These are phyloP conservation scores for Lasiurus cinereus DNA, from an alignment of 2,113 vertebrate species.

Conservation along the genomic window DNA sequence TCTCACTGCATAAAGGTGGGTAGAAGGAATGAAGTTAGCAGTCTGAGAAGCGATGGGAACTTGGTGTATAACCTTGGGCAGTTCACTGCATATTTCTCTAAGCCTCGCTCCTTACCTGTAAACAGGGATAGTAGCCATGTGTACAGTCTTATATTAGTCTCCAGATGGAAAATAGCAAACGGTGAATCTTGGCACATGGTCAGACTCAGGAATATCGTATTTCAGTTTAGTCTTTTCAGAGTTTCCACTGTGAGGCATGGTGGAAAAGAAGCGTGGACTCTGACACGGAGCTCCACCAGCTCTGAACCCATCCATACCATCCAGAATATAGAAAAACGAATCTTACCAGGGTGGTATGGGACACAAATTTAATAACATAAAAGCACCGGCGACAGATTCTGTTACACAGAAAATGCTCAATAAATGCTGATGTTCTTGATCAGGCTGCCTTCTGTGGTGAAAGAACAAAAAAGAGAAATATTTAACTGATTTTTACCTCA, in stretches of 20 bases:
- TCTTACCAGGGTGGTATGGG: no score
- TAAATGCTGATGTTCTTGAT: background rate
- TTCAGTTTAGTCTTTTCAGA: accelerated
- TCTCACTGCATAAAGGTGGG: accelerated
- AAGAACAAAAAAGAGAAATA: background rate
- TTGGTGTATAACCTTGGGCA: no score
- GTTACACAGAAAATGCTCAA: background rate
- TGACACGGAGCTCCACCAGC: accelerated
- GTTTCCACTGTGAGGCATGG: accelerated
- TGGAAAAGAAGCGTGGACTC: accelerated
- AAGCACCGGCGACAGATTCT: background rate
- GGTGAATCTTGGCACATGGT: accelerated
- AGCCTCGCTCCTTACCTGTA: background rate
- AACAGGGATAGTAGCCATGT: background rate
- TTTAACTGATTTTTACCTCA: background rate
- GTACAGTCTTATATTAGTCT: accelerated
- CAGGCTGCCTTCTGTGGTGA: background rate
- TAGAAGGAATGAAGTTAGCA: no score
- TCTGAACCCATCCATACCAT: accelerated
- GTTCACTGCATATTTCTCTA: no score
- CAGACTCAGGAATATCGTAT: accelerated
- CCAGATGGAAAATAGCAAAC: accelerated
- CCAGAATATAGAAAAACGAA: accelerated
- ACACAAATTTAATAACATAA: accelerated
- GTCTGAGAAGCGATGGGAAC: no score